These are phyloP conservation scores for Hepsetus odoe DNA, from an alignment of 2,113 vertebrate genomes.

Conservation along the genomic window DNA sequence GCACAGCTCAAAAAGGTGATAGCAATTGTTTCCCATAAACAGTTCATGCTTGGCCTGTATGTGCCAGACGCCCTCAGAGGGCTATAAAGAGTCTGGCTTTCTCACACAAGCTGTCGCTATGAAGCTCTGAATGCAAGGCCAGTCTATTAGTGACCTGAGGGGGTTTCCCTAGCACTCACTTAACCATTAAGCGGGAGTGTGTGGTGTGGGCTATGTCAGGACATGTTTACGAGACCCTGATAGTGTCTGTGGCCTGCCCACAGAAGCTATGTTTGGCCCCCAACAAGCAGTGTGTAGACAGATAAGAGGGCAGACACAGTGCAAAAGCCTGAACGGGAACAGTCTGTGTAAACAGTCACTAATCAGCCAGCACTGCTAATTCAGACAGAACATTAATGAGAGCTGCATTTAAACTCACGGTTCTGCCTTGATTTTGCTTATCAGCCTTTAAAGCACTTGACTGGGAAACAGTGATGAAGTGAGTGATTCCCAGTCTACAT, in stretches of 20 bases:
- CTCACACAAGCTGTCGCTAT: slow-evolving; percentile 30
- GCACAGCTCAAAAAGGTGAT: neutral
- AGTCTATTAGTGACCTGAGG: slow-evolving; percentile 47
- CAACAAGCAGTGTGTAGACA: slow-evolving; percentile 14
- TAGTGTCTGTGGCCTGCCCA: slow-evolving; percentile 31
- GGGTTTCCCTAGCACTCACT: slow-evolving; percentile 40
- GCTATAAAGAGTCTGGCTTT: slow-evolving; percentile 18
- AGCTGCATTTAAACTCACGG: slow-evolving; percentile 15
- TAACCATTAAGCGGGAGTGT: slow-evolving; percentile 51
- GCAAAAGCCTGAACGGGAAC: slow-evolving; percentile 27
- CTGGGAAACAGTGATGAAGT: neutral
- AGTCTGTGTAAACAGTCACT: slow-evolving; percentile 38
- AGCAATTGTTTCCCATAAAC: slow-evolving; percentile 8
- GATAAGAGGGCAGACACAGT: slow-evolving; percentile 36
- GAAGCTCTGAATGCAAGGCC: slow-evolving; percentile 32
- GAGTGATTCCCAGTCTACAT: slow-evolving; percentile 1
- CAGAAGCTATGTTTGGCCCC: slow-evolving; percentile 46
- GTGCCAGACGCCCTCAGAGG: slow-evolving; percentile 16
- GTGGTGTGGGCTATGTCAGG: slow-evolving; percentile 40
- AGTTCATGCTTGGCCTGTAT: slow-evolving; percentile 15
- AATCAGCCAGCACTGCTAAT: slow-evolving; percentile 44
- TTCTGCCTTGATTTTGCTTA: slow-evolving; percentile 26
- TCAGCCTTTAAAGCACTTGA: slow-evolving; percentile 11
- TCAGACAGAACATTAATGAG: slow-evolving; percentile 29
- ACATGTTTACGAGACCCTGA: slow-evolving; percentile 48